phyloP scores from a whole-genome alignment of 2,113 vertebrate genomes.

The Haemorhous mexicanus region DNA sequence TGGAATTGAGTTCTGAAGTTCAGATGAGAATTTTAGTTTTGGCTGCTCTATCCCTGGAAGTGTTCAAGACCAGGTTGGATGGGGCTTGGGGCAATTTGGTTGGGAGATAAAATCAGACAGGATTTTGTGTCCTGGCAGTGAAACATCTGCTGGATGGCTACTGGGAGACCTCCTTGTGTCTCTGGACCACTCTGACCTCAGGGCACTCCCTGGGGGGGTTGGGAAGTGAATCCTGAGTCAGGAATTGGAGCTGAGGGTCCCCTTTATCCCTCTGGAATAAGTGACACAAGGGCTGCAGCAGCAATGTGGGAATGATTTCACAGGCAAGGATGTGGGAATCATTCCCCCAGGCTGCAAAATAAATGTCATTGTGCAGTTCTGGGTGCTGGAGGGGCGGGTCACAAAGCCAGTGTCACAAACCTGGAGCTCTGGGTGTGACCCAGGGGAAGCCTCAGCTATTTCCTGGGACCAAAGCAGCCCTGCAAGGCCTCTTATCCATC shows the following conservation, averaged over 20 bases:
- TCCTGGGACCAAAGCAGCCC: background rate
- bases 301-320: background rate
- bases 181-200: background rate
- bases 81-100: background rate
- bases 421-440: background rate
- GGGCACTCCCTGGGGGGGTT: background rate
- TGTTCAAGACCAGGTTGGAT: background rate
- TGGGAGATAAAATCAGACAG: background rate
- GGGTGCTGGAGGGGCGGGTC: background rate
- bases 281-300: background rate
- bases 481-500: accelerated
- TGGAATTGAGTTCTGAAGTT: background rate
- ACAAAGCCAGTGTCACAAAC: accelerated
- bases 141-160: background rate
- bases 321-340: background rate
- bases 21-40: background rate
- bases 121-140: background rate
- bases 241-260: background rate
- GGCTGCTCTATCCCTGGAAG: background rate
- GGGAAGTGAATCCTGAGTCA: background rate
- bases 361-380: accelerated
- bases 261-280: background rate
- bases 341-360: background rate
- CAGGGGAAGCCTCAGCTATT: background rate
- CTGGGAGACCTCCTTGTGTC: background rate